Evolutionary conservation across 2,797 vertebrate genomes (phyloP).

Genomic region (Threskiornis aethiopicus): DNA sequence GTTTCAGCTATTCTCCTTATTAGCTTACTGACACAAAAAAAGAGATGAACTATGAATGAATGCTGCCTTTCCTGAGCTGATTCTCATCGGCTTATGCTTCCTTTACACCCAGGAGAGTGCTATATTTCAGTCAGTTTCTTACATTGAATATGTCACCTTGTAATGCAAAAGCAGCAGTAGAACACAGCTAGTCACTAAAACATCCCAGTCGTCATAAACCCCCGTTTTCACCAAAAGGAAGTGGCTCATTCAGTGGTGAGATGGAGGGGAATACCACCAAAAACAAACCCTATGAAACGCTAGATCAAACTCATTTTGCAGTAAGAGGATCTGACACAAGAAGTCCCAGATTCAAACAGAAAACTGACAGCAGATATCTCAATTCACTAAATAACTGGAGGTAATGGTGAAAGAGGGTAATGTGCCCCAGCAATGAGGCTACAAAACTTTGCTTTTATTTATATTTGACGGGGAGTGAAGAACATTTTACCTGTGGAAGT

Average conservation of each 20-base stretch:
- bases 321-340: not conserved
- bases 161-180: not conserved
- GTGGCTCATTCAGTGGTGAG: not conserved
- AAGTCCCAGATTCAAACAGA: not conserved
- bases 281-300: not conserved
- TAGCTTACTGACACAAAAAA: not conserved
- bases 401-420: not conserved
- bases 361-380: not conserved
- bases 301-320: not conserved
- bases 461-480: not conserved
- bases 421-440: not conserved
- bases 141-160: not conserved
- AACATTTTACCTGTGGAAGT: not conserved
- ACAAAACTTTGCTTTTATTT: not conserved
- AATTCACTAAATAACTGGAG: not conserved
- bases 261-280: not conserved
- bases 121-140: not conserved
- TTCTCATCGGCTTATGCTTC: not conserved
- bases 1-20: not conserved
- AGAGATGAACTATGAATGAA: not conserved
- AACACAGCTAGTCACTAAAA: not conserved
- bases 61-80: not conserved
- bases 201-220: not conserved
- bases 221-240: not conserved
- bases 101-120: not conserved